A percentile compares a stretch with the other conserved stretches of the same genome.
These are phyloP conservation scores for Scyliorhinus canicula DNA, from an alignment of 2,797 vertebrate species.

Conservation along the genomic window DNA sequence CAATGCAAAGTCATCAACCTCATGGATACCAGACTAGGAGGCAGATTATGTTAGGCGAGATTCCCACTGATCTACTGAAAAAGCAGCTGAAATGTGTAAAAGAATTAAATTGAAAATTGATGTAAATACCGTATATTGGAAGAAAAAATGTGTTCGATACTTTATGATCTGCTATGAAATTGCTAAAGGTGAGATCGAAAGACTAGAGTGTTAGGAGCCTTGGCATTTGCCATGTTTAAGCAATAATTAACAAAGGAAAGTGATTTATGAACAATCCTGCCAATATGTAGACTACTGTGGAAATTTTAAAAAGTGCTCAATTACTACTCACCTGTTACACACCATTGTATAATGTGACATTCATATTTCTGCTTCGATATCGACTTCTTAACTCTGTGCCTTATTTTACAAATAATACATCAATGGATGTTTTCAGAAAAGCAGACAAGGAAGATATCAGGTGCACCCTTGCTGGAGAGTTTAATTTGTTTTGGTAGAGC, in stretches of 20 bases:
- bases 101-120: background rate
- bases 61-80: background rate
- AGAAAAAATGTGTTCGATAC: background rate
- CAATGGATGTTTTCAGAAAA: background rate
- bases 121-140: background rate
- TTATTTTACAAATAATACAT: background rate
- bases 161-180: background rate
- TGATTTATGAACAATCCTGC: background rate
- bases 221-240: background rate
- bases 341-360: background rate
- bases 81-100: background rate
- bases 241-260: background rate
- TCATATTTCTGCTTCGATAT: background rate
- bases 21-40: background rate
- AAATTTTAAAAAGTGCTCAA: background rate
- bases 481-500: background rate
- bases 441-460: background rate
- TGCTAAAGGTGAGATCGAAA: background rate
- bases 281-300: background rate
- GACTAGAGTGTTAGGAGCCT: background rate
- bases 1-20: background rate
- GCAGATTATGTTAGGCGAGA: background rate
- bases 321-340: background rate
- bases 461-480: background rate
- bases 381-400: background rate